Evolutionary conservation across 2,113 vertebrate genomes (phyloP).

Genomic region (Falco punctatus): DNA sequence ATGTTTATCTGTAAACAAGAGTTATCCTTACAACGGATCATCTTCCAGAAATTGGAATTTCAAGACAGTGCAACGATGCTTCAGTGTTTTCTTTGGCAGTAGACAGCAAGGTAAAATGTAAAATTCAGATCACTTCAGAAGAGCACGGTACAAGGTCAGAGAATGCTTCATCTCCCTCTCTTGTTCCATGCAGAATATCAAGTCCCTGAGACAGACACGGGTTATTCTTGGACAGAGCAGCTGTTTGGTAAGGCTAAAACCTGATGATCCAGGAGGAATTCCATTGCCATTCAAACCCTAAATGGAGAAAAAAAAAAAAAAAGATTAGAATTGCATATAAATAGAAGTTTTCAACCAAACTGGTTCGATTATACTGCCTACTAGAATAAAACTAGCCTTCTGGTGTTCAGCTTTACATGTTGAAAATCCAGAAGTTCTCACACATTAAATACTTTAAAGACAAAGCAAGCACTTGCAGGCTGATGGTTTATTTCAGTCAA

Average conservation of each 20-base stretch:
- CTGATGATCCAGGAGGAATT: conserved; percentile 58
- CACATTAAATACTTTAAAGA: not conserved
- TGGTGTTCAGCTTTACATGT: not conserved
- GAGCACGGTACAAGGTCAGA: conserved; percentile 86
- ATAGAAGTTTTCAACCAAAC: not conserved
- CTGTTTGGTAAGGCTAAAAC: conserved; percentile 71
- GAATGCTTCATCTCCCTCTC: conserved; percentile 85
- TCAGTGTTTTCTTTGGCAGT: conserved; percentile 77
- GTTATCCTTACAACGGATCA: conserved; percentile 59
- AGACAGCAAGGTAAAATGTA: conserved; percentile 59
- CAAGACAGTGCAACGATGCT: conserved; percentile 67
- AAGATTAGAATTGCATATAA: not conserved
- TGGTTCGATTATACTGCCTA: not conserved
- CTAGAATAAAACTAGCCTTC: not conserved
- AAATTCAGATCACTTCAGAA: conserved; percentile 77
- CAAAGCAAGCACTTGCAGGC: not conserved
- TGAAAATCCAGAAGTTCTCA: not conserved
- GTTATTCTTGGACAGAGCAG: conserved; percentile 79
- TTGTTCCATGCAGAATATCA: conserved; percentile 94
- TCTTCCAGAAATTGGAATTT: conserved; percentile 60
- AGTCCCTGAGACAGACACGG: conserved; percentile 88
- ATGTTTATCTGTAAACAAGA: conserved; percentile 73
- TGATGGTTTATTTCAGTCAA: not conserved
- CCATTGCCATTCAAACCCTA: conserved; percentile 70
- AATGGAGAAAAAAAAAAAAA: not conserved